Evolutionary conservation across 2,113 vertebrate genomes (phyloP), one percentile per base, ranked within the genome.

Genomic region (Salvelinus fontinalis): DNA sequence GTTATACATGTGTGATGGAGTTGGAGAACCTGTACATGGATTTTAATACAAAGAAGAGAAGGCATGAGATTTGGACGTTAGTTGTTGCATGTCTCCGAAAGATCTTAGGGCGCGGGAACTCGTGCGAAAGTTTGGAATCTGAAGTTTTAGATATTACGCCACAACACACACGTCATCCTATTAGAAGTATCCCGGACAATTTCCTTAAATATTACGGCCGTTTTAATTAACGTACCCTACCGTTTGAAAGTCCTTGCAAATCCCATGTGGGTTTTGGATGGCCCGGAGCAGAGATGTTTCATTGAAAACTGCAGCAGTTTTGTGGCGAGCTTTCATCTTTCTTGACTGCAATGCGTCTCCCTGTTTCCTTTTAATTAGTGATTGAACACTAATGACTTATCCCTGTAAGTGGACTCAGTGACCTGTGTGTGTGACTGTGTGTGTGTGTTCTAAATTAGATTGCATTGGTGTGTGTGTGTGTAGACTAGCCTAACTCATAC

Each of bases 261-360:
- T 79, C 83, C 67, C 83, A 34, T 68, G 82, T 83, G 78, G 80
- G 71, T 88, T 73, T 77, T 51, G 0, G 18, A 67, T n/a, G 79
- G 82, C 74, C 34, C 67, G 67, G 78, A 84, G 81, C 70, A 31
- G 3, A 51, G 70, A 74, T 74, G 72, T 69, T 80, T 88, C 87
- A 86, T 88, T 87, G 81, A 87, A 87, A 83, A 77, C 77, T 71
- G 81, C 85, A 78, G 82, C 76, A 59, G 71, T 79, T 85, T 75
- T 76, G 68, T 48, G 78, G 76, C 54, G 71, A 70, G 49, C n/a
- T 71, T 79, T 81, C 77, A 79, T 78, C 75, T 72, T 67, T 83
- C 16, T 44, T 44, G 39, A 3, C 70, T 88, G 76, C 74, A 82
- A 54, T 72, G 27, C 0, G 3, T 49, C 31, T 70, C 44, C 13